A percentile compares a stretch with the other conserved stretches of the same genome.
Evolutionary conservation across 1,140 invertebrate genomes (phyloP).

Genomic region (Temnothorax nylanderi): DNA sequence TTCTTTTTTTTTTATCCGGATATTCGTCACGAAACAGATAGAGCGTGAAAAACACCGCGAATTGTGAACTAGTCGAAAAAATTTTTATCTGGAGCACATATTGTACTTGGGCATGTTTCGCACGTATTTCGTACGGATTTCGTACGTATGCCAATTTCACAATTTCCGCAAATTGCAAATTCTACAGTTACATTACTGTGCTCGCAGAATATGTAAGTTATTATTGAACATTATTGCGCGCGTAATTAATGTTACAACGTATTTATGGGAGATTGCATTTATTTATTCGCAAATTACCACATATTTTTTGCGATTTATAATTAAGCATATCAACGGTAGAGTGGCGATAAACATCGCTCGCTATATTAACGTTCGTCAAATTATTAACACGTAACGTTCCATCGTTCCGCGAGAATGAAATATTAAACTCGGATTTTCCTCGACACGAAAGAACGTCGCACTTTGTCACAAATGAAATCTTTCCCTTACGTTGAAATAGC

Average conservation of each 20-base stretch:
- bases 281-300: not conserved
- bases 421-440: not conserved
- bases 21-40: conserved; percentile 12
- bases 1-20: not conserved
- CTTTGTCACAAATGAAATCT: not conserved
- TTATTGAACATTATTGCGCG: not conserved
- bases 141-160: not conserved
- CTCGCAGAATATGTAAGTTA: not conserved
- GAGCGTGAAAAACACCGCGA: conserved; percentile 5
- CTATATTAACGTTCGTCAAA: not conserved
- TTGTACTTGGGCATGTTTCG: not conserved
- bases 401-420: not conserved
- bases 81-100: not conserved
- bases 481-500: not conserved
- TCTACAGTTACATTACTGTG: not conserved
- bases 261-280: not conserved
- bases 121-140: not conserved
- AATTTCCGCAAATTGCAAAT: not conserved
- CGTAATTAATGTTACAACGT: not conserved
- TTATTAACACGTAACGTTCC: not conserved
- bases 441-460: not conserved
- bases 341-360: not conserved
- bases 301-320: not conserved
- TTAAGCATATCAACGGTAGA: not conserved
- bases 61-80: not conserved